These are phyloP conservation scores for Telmatochromis bifrenatus DNA, from an alignment of 2,113 vertebrate genomes.

Conservation along the genomic window DNA sequence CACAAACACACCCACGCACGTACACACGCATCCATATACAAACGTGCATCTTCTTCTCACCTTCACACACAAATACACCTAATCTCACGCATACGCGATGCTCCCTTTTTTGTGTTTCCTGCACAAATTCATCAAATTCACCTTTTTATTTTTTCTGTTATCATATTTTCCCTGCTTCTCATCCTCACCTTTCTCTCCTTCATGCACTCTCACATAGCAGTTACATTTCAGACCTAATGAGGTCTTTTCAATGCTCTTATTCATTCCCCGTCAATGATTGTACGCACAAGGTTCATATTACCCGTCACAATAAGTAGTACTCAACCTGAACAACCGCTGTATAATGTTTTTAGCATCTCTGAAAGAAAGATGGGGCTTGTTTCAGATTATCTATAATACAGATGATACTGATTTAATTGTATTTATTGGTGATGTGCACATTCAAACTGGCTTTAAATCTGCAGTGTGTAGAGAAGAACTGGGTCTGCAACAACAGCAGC, in stretches of 20 bases:
- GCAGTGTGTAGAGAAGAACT: not conserved
- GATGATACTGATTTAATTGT: not conserved
- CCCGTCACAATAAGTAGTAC: not conserved
- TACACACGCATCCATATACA: not conserved
- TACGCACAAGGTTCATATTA: not conserved
- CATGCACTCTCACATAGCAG: not conserved
- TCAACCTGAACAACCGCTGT: not conserved
- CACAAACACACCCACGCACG: not conserved
- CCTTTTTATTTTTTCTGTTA: not conserved
- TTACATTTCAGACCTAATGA: not conserved
- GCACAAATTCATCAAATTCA: not conserved
- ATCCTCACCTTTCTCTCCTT: not conserved
- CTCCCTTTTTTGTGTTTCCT: not conserved
- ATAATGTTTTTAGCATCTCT: not conserved
- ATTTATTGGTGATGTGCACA: not conserved
- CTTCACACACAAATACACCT: conserved; percentile 9
- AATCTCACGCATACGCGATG: not conserved
- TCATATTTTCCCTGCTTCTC: not conserved
- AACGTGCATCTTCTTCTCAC: conserved; percentile 21
- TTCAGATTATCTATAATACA: not conserved
- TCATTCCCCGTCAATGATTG: not conserved
- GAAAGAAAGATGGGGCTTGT: not conserved
- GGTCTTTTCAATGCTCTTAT: not conserved
- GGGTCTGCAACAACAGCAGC: not conserved
- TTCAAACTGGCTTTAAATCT: not conserved